phyloP scores from a whole-genome alignment of 1,140 invertebrate genomes.

The Apis florea region DNA sequence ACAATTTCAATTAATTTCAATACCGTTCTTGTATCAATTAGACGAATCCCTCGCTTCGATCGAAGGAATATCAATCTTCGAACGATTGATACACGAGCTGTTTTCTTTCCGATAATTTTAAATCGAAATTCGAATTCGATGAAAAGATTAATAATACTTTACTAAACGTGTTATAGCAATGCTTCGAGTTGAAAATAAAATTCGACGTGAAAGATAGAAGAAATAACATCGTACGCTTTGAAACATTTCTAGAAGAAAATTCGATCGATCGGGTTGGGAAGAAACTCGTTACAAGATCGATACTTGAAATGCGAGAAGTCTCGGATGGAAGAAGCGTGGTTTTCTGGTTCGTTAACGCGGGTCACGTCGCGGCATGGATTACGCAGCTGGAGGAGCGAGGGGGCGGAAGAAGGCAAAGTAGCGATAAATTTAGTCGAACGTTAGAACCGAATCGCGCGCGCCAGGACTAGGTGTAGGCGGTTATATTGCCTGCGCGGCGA shows the following conservation, averaged over 20 bases:
- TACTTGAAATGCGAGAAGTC: background rate
- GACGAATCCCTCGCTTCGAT: background rate
- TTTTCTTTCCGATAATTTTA: background rate
- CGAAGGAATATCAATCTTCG: background rate
- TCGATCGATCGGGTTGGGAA: too few relatives aligned
- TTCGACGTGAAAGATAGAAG: too few relatives aligned
- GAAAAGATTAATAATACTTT: too few relatives aligned
- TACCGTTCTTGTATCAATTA: conserved; percentile 9
- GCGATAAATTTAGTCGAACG: conserved; percentile 66
- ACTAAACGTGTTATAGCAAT: too few relatives aligned
- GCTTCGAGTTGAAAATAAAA: background rate
- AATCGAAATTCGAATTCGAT: background rate
- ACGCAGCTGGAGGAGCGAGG: conserved; percentile 41
- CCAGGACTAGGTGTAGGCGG: conserved; percentile 61
- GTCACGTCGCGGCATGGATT: conserved; percentile 23
- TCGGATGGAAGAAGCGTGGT: conserved; percentile 11
- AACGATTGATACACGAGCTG: background rate
- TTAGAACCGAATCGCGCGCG: conserved; percentile 62
- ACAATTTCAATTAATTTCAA: conserved; percentile 52
- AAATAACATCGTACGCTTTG: too few relatives aligned
- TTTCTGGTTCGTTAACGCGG: conserved; percentile 43
- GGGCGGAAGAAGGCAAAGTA: conserved; percentile 51
- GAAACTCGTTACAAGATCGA: background rate
- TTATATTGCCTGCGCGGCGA: conserved; percentile 58
- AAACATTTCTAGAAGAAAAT: background rate